These are phyloP conservation scores for Leguminivora glycinivorella DNA, from an alignment of 1,140 invertebrate species.

Conservation along the genomic window DNA sequence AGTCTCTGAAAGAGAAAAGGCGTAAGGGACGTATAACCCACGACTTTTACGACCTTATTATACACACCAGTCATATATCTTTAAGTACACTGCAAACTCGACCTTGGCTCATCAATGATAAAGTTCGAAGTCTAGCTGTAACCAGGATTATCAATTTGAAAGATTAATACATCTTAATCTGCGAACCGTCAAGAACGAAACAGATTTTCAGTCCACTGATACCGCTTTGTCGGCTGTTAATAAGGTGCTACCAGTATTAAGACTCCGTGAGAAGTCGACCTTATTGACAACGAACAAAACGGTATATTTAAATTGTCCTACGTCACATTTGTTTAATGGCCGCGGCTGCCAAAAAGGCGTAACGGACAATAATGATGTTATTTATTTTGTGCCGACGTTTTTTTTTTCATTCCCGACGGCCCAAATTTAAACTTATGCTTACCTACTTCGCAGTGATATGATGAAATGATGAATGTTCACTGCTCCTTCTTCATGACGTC, in stretches of 20 bases:
- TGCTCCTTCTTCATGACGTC: background rate
- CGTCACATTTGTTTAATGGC: background rate
- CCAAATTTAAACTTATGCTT: background rate
- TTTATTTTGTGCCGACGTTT: too few species aligned
- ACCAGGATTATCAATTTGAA: background rate
- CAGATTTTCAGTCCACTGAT: background rate
- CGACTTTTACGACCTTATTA: background rate
- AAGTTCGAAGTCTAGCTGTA: background rate
- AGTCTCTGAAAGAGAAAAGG: background rate
- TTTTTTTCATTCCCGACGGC: background rate
- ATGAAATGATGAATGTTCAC: background rate
- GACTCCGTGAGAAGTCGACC: background rate
- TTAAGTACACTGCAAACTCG: background rate
- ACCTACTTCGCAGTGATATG: background rate
- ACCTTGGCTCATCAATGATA: background rate
- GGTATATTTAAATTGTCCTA: background rate
- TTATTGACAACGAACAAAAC: background rate
- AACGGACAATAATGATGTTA: background rate
- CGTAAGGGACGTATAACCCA: background rate
- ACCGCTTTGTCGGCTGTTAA: conserved; percentile 2
- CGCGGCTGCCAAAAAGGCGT: background rate
- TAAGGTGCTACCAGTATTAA: background rate
- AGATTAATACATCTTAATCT: conserved; percentile 6
- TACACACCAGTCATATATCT: background rate
- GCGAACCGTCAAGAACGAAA: background rate